Conservation (phyloP, 92 coral and sea anemone genomes). For the Palythoa heliodiscus region DNA sequence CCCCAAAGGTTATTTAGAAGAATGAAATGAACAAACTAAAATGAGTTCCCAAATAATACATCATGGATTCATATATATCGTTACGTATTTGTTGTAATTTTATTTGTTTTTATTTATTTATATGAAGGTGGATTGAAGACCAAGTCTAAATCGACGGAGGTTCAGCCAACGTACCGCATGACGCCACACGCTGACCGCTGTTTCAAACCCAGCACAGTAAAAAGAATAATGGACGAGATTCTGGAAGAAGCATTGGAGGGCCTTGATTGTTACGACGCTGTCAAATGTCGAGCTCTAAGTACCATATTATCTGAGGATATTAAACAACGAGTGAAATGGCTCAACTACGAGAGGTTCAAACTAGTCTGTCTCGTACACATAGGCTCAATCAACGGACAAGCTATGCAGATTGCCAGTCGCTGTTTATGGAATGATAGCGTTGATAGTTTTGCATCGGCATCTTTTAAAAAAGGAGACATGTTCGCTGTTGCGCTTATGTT, state of each 20-base stretch:
- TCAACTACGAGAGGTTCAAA: conserved; percentile 90
- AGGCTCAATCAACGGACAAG: conserved; percentile 93
- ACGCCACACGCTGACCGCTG: conserved; percentile 72
- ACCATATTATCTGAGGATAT: conserved; percentile 89
- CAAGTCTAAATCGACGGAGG: conserved; percentile 18
- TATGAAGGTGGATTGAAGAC: not conserved
- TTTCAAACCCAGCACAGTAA: conserved; percentile 79
- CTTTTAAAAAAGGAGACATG: conserved; percentile 72
- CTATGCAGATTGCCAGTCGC: conserved; percentile 86
- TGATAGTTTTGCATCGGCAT: conserved; percentile 90
- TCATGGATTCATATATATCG: conserved; percentile 4
- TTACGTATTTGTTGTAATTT: not conserved
- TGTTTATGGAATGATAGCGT: conserved; percentile 90
- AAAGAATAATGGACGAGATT: conserved; percentile 78
- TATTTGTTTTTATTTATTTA: too few relatives aligned
- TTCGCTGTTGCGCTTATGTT: conserved; percentile 94
- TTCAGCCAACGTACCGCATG: conserved; percentile 81
- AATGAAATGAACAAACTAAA: not conserved
- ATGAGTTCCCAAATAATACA: too few relatives aligned
- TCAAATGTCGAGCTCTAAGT: conserved; percentile 82
- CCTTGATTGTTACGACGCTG: conserved; percentile 73
- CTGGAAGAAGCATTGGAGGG: conserved; percentile 88
- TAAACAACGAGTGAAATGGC: conserved; percentile 92
- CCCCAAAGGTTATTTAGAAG: not conserved
- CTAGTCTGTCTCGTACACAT: conserved; percentile 87